Evolutionary conservation across 2,797 vertebrate genomes (phyloP).

Genomic region (Sternotherus odoratus): DNA sequence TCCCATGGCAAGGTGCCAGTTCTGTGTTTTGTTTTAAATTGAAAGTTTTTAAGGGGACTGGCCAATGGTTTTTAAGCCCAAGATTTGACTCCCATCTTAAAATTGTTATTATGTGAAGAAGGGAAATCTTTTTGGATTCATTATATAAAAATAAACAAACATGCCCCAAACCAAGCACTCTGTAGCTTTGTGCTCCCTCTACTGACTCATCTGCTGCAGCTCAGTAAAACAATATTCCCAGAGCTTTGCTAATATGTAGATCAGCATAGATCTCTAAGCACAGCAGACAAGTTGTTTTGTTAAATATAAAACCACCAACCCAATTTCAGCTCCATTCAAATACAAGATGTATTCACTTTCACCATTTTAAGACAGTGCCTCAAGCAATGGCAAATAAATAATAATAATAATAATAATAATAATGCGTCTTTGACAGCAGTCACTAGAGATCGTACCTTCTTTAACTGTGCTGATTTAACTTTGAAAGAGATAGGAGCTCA

Average conservation of each 20-base stretch:
- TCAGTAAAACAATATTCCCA: fast-evolving
- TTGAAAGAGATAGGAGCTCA: background rate
- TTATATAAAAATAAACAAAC: background rate
- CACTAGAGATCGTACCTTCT: background rate
- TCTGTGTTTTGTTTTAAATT: conserved; percentile 40
- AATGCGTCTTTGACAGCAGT: background rate
- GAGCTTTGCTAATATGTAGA: background rate
- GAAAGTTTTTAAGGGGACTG: conserved; percentile 26
- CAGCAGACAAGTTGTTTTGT: background rate
- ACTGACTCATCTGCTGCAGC: fast-evolving
- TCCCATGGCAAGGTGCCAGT: conserved; percentile 57
- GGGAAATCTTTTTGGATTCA: background rate
- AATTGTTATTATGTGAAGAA: background rate
- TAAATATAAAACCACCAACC: background rate
- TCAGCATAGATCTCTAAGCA: background rate
- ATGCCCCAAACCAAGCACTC: background rate
- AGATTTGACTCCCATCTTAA: background rate
- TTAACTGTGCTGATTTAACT: background rate
- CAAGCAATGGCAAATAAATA: background rate
- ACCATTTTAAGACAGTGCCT: background rate
- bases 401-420: too few relatives aligned
- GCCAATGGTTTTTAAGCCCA: conserved; percentile 7
- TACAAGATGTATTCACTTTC: background rate
- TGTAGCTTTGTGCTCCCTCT: background rate
- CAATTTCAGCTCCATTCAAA: background rate